Evolutionary conservation across 2,113 vertebrate genomes (phyloP), one percentile per base, ranked within the genome.

Genomic region (Cichladusa arquata): DNA sequence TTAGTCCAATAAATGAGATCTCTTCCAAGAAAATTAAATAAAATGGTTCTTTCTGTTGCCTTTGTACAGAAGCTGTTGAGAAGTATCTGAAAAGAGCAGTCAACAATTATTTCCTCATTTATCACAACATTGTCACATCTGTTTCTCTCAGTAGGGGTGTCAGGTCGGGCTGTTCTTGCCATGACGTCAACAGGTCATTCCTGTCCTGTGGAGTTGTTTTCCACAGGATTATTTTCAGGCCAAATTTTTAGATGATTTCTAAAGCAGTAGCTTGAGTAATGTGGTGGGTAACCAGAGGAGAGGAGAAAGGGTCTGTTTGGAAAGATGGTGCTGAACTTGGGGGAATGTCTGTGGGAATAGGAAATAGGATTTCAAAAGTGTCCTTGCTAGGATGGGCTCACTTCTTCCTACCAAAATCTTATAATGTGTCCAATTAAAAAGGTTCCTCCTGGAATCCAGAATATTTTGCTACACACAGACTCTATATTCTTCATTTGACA

Each of bases 11-110:
- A 89, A 57, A 82, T 31, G 60, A 86, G 70, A 48, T 86, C 42
- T 62, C 83, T 90, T 94, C 36, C 22, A 57, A 42, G 72, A 58
- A 86, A 91, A 23, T 53, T 7, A 90, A 94, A 64, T 60, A 65
- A 96, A 84, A 61, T 65, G 16, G 14, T 9, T 71, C 90, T 96
- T 83, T 84, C 42, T 91, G 62, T 96, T 91, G 95, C 69, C 71
- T 90, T 94, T 85, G 47, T 78, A 28, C 53, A 25, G 38, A 34
- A 96, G 91, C 84, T 53, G 4, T 53, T 94, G 90, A 91, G 64
- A 47, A 85, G 44, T 11, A 79, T 91, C 92, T 92, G 92, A 95
- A 57, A 58, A 92, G n/a, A 69, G 81, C 53, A 56, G 79, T 62
- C 77, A 81, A 50, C 44, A 64, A 60, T 79, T 70, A 66, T 62